These are phyloP conservation scores for Trididemnum clinides DNA, from an alignment of 23 tunicate genomes.

Conservation along the genomic window DNA sequence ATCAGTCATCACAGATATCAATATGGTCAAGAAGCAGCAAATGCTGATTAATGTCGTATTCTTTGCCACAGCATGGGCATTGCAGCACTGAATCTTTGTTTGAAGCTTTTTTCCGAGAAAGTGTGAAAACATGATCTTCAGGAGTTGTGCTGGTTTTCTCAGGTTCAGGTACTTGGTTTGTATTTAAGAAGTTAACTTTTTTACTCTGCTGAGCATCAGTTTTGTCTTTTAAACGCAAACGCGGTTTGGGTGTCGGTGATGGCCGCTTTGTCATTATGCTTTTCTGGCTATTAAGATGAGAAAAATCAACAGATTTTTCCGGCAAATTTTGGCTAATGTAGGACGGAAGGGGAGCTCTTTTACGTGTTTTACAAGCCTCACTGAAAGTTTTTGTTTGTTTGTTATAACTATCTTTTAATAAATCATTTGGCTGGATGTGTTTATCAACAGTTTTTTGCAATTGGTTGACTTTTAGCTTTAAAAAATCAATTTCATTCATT, in stretches of 20 bases:
- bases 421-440: not conserved
- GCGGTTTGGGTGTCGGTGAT: not conserved
- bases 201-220: not conserved
- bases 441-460: conserved; percentile 23
- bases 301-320: not conserved
- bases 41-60: conserved; percentile 49
- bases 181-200: too few relatives aligned
- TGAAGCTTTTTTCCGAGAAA: not conserved
- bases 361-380: not conserved
- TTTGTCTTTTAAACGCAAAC: not conserved
- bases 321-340: too few relatives aligned
- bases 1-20: conserved; percentile 59
- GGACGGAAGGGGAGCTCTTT: too few relatives aligned
- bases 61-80: conserved; percentile 66
- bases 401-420: not conserved
- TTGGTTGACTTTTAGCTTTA: conserved; percentile 41
- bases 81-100: not conserved
- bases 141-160: not conserved
- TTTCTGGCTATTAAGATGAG: not conserved
- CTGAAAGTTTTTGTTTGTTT: not conserved
- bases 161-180: too few relatives aligned
- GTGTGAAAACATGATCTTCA: not conserved
- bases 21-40: conserved; percentile 53
- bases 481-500: conserved; percentile 8
- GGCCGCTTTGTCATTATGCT: not conserved